Evolutionary conservation across 2,113 vertebrate species (phyloP), one percentile per base, ranked within the genome.

Genomic region (Mastomys coucha): DNA sequence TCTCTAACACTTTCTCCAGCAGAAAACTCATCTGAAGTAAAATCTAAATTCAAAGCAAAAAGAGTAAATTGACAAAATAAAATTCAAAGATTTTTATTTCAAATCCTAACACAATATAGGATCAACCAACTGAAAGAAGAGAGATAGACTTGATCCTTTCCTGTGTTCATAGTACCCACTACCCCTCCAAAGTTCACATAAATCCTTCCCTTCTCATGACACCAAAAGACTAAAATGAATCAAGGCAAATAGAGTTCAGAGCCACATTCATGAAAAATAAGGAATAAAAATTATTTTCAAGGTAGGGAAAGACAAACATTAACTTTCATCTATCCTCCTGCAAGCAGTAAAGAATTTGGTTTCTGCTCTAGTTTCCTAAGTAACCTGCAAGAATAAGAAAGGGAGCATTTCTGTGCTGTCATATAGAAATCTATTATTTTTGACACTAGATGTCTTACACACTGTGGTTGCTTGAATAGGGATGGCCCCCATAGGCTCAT

Each of bases 71-170:
- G 60, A 77, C 28, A 96, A 94, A 70, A 70, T 65, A 63, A 94
- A 95, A 95, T 89, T 76, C 24, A 95, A 96, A 16, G 4, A 89
- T 91, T 78, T 33, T 31, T 82, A 60, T 91, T 93, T 93, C 67
- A 17, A 77, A 88, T 14, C 65, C 7, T 87, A 42, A 39, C 31
- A 56, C 22, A 16, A 13, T 20, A 84, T 10, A 91, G 91, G 20
- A 1, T 77, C 42, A 94, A 73, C 13, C 20, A 67, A 33, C 20
- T 94, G 60, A 69, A 93, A 93, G 72, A 93, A 75, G 39, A 85
- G 45, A 89, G 88, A 82, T 45, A 36, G 20, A 91, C 91, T 49
- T n/a, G 49, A n/a, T 17, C 11, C 9, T 22, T 89, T 87, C 94
- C 24, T 65, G 19, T 28, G 81, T 88, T 63, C 42, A 39, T 5